phyloP scores from a whole-genome alignment of 2,113 vertebrate species.

The Paratilapia polleni region DNA sequence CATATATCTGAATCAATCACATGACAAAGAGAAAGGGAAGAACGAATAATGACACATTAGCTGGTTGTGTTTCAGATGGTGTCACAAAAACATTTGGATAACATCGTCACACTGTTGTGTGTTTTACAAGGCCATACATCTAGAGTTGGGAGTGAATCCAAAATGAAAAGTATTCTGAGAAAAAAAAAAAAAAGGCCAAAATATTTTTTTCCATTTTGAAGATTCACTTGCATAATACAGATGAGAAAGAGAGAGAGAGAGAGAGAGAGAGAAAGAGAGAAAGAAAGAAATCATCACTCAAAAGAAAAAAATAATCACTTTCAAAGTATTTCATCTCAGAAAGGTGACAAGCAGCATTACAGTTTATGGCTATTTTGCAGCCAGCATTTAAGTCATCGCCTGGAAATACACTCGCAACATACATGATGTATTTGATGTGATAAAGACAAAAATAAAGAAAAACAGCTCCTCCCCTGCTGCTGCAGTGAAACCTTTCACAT shows the following conservation, averaged over 20 bases:
- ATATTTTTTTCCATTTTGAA: slow-evolving; percentile 39
- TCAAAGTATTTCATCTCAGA: slow-evolving; percentile 59
- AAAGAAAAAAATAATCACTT: slow-evolving; percentile 7
- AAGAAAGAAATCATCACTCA: slow-evolving; percentile 10
- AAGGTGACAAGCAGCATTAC: slow-evolving; percentile 70
- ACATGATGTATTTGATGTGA: slow-evolving; percentile 60
- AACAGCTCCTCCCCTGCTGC: slow-evolving; percentile 26
- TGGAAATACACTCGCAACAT: slow-evolving; percentile 41
- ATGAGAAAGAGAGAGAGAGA: neutral
- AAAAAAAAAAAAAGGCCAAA: slow-evolving; percentile 15
- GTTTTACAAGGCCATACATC: slow-evolving; percentile 54
- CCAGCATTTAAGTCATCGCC: slow-evolving; percentile 50
- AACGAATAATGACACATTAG: neutral
- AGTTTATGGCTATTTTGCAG: slow-evolving; percentile 70
- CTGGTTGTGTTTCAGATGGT: slow-evolving; percentile 29
- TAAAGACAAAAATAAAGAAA: slow-evolving; percentile 37
- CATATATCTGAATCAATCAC: neutral
- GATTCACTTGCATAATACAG: slow-evolving; percentile 69
- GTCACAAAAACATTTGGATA: slow-evolving; percentile 43
- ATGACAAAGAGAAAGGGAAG: neutral
- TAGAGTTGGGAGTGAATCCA: slow-evolving; percentile 36
- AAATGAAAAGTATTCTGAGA: slow-evolving; percentile 45
- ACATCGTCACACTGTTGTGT: slow-evolving; percentile 22
- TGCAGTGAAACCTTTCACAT: slow-evolving; percentile 31
- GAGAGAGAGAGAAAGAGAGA: neutral